Evolutionary conservation across 64 coral and sea anemone genomes (phyloP).

Genomic region (Stichodactyla helianthus): DNA sequence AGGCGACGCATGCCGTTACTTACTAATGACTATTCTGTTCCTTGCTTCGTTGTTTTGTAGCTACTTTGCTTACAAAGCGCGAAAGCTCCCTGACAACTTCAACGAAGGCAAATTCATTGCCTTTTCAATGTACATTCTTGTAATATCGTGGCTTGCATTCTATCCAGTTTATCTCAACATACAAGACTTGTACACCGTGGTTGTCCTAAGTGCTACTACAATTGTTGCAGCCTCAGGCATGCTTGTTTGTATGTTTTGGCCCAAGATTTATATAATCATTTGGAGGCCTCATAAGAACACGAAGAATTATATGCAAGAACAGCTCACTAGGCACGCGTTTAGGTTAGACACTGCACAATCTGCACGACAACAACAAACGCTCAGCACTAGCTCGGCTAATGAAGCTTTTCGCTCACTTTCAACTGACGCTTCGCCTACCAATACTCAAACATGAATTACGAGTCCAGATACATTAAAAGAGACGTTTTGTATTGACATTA

Average conservation of each 20-base stretch:
- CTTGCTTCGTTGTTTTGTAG: conserved; percentile 47
- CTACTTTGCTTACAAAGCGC: conserved; percentile 73
- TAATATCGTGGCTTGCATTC: conserved; percentile 75
- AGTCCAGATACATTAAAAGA: too few relatives aligned
- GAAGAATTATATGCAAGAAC: conserved; percentile 58
- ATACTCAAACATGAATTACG: not conserved
- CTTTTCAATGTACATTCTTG: conserved; percentile 57
- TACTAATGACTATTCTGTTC: conserved; percentile 49
- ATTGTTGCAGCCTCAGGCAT: conserved; percentile 64
- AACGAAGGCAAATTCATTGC: conserved; percentile 89
- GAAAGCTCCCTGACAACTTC: conserved; percentile 76
- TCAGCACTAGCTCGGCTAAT: not conserved
- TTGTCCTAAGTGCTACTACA: conserved; percentile 49
- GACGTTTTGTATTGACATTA: too few relatives aligned
- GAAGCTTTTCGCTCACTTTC: not conserved
- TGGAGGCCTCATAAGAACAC: conserved; percentile 75
- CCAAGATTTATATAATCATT: conserved; percentile 76
- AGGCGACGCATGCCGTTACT: conserved; percentile 47
- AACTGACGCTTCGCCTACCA: not conserved
- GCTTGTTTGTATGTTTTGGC: conserved; percentile 64
- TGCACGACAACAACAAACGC: not conserved
- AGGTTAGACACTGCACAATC: not conserved
- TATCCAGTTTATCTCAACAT: conserved; percentile 72
- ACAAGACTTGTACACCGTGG: conserved; percentile 47
- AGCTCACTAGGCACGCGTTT: conserved; percentile 64